A percentile compares a stretch with the other conserved stretches of the same genome.
Conservation (phyloP, 2,797 vertebrate genomes). For the Astyanax mexicanus region DNA sequence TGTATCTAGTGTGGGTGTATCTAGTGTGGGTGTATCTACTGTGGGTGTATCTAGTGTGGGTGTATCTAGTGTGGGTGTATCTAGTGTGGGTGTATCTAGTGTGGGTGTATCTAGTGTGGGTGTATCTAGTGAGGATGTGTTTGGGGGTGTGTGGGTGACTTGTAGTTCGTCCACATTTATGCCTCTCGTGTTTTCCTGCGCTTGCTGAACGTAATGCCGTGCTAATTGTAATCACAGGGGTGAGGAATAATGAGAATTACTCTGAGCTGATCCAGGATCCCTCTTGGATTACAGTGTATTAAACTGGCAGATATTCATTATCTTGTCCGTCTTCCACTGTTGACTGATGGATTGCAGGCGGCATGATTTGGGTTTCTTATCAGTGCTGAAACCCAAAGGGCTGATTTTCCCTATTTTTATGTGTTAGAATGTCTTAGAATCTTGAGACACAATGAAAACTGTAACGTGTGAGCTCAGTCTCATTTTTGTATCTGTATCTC, state of each 20-base stretch:
- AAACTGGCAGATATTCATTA: slow-evolving; percentile 46
- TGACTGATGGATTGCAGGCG: slow-evolving; percentile 33
- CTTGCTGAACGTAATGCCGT: slow-evolving; percentile 10
- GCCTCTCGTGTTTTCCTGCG: slow-evolving; percentile 23
- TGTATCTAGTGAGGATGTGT: no score
- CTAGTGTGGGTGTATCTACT: no score
- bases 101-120: no score
- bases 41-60: no score
- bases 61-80: no score
- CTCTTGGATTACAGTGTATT: slow-evolving; percentile 44
- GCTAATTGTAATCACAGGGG: slow-evolving; percentile 36
- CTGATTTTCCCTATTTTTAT: background rate
- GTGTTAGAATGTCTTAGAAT: background rate
- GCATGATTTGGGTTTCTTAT: slow-evolving; percentile 32
- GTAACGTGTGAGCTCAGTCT: no score
- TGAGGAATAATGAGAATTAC: slow-evolving; percentile 36
- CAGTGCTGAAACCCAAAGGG: slow-evolving; percentile 38
- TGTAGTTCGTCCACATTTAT: slow-evolving; percentile 20
- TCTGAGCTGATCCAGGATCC: slow-evolving; percentile 17
- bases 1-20: no score
- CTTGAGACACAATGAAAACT: background rate
- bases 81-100: no score
- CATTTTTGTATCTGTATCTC: no score
- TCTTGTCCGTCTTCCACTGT: slow-evolving; percentile 44
- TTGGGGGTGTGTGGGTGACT: no score